A percentile compares a stretch with the other conserved stretches of the same genome.
Conservation (phyloP, 2,797 vertebrate species). For the Falco naumanni region DNA sequence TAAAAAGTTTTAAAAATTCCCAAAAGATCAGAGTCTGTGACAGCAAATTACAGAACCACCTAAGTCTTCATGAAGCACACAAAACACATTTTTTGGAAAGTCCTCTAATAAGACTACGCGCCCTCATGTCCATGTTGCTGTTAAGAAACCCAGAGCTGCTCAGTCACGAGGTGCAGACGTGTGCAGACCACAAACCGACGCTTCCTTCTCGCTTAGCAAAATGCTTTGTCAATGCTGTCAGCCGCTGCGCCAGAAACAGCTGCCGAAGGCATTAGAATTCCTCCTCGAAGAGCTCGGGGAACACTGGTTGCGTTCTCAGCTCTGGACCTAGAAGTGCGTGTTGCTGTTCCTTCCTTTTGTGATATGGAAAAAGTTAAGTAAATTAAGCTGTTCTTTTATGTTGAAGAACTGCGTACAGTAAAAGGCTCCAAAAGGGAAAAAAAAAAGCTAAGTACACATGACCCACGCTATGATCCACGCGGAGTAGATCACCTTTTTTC, state of each 20-base stretch:
- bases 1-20: background rate
- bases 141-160: background rate
- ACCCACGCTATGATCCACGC: fast-evolving
- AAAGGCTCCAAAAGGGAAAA: background rate
- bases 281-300: background rate
- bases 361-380: background rate
- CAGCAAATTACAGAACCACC: background rate
- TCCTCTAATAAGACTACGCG: no score
- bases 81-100: background rate
- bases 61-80: background rate
- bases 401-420: background rate
- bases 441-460: background rate
- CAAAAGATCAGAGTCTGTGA: fast-evolving
- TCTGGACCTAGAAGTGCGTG: background rate
- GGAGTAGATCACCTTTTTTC: no score
- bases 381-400: background rate
- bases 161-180: fast-evolving
- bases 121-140: background rate
- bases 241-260: background rate
- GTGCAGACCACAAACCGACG: background rate
- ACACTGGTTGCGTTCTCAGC: background rate
- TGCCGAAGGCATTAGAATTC: background rate
- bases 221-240: background rate
- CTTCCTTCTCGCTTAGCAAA: background rate
- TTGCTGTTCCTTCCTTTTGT: background rate